Percentiles rank a stretch among this genome's conserved stretches.
phyloP scores from a whole-genome alignment of 2,797 vertebrate genomes.

The Florisuga fusca region DNA sequence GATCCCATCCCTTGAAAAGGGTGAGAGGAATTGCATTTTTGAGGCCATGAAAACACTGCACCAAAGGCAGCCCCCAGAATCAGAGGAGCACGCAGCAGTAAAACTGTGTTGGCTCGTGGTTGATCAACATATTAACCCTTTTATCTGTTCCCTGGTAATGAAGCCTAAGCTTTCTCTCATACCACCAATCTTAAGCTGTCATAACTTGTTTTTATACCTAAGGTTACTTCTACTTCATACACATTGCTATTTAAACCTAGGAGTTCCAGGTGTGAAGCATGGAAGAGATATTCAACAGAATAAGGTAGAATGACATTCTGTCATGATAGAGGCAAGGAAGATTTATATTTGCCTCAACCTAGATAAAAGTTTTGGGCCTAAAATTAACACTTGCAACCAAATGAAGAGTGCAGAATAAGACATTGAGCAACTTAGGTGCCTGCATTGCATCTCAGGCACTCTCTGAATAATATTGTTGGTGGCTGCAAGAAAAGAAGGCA shows the following conservation, averaged over 20 bases:
- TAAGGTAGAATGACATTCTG: not conserved
- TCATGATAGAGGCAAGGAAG: not conserved
- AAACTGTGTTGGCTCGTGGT: not conserved
- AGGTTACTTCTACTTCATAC: not conserved
- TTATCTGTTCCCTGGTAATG: not conserved
- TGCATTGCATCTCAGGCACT: rapidly evolving
- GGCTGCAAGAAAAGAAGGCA: not conserved
- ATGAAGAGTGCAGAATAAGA: not conserved
- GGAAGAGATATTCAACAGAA: not conserved
- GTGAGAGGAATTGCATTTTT: not conserved
- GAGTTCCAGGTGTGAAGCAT: not conserved
- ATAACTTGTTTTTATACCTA: not conserved
- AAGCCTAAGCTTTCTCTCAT: not conserved
- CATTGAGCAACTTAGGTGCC: not conserved
- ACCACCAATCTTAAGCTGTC: not conserved
- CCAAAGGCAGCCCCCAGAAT: not conserved
- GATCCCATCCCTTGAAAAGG: not conserved
- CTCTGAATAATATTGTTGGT: not conserved
- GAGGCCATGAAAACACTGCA: not conserved
- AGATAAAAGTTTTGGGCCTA: not conserved
- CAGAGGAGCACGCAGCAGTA: not conserved
- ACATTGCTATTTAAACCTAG: not conserved
- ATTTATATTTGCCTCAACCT: not conserved
- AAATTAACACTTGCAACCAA: not conserved
- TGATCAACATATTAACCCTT: not conserved